Conservation (phyloP, 2,797 vertebrate genomes). For the Chelidonichthys spinosus region DNA sequence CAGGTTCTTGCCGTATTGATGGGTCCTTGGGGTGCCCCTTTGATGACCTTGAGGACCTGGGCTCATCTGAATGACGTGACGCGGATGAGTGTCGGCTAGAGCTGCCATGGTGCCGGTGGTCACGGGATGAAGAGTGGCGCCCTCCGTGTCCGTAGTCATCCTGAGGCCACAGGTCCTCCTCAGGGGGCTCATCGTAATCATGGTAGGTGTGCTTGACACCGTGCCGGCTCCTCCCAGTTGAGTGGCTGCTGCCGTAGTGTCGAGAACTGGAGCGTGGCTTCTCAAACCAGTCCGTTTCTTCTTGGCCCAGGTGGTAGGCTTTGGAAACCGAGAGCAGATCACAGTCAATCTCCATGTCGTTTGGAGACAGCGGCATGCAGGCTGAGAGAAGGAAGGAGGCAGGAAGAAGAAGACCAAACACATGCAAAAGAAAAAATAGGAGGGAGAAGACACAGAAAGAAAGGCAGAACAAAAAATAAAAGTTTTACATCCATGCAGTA, state of each 20-base stretch:
- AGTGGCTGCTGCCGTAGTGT: conserved; percentile 91
- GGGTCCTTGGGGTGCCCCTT: conserved; percentile 91
- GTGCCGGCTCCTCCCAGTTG: conserved; percentile 92
- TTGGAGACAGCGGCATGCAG: conserved; percentile 83
- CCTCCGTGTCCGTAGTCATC: conserved; percentile 90
- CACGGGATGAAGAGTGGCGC: conserved; percentile 85
- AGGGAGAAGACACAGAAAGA: conserved; percentile 75
- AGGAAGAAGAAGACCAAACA: conserved; percentile 68
- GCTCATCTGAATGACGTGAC: conserved; percentile 91
- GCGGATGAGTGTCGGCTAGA: conserved; percentile 88
- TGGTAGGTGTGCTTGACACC: conserved; percentile 94
- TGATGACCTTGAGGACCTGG: conserved; percentile 87
- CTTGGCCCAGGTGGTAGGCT: conserved; percentile 99
- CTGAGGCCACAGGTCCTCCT: conserved; percentile 94
- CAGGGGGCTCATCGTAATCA: conserved; percentile 95
- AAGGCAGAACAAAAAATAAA: conserved; percentile 78
- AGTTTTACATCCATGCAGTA: conserved; percentile 78
- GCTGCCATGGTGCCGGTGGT: conserved; percentile 92
- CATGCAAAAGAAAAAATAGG: conserved; percentile 77
- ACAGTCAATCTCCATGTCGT: conserved; percentile 90
- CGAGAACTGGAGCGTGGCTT: conserved; percentile 96
- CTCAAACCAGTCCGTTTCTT: conserved; percentile 99
- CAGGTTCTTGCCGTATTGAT: conserved; percentile 88
- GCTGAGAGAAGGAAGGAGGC: conserved; percentile 83
- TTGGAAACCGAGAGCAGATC: conserved; percentile 98